Conservation (phyloP, 2,797 vertebrate genomes). For the Gymnocypris eckloni region DNA sequence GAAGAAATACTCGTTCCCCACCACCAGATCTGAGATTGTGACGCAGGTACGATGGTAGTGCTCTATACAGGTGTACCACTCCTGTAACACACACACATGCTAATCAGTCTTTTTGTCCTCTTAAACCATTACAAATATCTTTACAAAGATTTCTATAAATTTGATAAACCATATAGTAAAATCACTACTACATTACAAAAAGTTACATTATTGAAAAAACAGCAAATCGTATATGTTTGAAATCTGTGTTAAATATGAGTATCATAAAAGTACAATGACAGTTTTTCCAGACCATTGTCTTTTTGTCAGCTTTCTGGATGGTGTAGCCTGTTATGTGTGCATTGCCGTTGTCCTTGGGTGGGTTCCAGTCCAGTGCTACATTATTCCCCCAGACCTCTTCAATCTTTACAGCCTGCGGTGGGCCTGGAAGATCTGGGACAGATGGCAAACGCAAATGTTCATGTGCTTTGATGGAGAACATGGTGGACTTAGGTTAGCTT, state of each 20-base stretch:
- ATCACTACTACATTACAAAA: background rate
- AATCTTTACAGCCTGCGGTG: constrained; percentile 88
- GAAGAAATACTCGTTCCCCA: constrained; percentile 99
- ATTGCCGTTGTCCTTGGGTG: constrained; percentile 93
- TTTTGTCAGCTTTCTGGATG: constrained; percentile 98
- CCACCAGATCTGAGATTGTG: constrained; percentile 93
- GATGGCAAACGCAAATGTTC: constrained; percentile 31
- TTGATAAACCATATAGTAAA: background rate
- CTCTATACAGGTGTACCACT: constrained; percentile 97
- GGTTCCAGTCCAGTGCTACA: constrained; percentile 93
- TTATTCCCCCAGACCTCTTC: constrained; percentile 97
- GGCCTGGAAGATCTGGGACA: constrained; percentile 88
- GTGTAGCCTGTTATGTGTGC: constrained; percentile 95
- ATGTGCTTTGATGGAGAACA: background rate
- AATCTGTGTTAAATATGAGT: background rate
- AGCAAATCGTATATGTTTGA: background rate
- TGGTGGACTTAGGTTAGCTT: background rate
- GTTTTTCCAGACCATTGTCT: constrained; percentile 88
- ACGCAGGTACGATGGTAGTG: constrained; percentile 94
- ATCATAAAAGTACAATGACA: background rate
- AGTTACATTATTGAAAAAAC: background rate
- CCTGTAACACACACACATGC: constrained; percentile 73
- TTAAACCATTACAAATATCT: background rate
- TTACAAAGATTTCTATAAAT: background rate
- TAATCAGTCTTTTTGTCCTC: background rate